A percentile compares a stretch with the other conserved stretches of the same genome.
Conservation (phyloP, 2,797 vertebrate genomes). For the Erethizon dorsatum region DNA sequence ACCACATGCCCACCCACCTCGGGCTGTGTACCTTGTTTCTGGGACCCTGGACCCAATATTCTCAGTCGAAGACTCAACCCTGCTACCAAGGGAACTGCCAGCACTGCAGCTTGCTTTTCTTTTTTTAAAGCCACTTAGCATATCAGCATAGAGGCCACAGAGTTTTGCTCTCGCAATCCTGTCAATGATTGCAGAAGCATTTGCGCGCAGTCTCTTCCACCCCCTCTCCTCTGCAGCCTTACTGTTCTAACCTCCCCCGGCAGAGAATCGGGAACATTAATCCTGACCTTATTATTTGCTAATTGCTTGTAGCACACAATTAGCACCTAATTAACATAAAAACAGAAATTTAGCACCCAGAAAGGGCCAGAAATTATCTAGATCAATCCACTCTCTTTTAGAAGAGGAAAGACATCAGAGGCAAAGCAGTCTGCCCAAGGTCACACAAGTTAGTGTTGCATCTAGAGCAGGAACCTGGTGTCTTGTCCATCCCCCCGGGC, state of each 20-base stretch:
- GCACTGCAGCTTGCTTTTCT: neutral
- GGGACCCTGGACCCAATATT: neutral
- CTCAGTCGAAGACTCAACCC: neutral
- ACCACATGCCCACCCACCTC: neutral
- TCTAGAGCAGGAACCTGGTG: neutral
- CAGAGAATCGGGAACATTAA: constrained; percentile 76
- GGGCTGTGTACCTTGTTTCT: neutral
- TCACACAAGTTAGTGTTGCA: neutral
- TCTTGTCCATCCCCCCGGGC: neutral
- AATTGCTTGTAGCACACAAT: constrained; percentile 82
- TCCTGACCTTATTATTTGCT: constrained; percentile 84
- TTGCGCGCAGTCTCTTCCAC: constrained; percentile 58
- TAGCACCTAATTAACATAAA: constrained; percentile 84
- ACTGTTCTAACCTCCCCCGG: constrained; percentile 63
- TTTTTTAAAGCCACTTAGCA: constrained; percentile 29
- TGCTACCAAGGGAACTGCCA: neutral
- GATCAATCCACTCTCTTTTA: constrained; percentile 72
- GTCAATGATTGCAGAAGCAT: constrained; percentile 65
- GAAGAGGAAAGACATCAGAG: constrained; percentile 27
- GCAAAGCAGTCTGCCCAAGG: constrained; percentile 54
- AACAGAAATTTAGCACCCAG: constrained; percentile 72
- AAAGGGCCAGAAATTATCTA: constrained; percentile 77
- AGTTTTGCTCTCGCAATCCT: constrained; percentile 38
- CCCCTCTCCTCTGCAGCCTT: constrained; percentile 61
- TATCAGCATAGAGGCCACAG: constrained; percentile 55